Percentiles rank a stretch among this genome's conserved stretches.
Evolutionary conservation across 2,888 invertebrate species (phyloP).

Genomic region (Pachymerium ferrugineum): DNA sequence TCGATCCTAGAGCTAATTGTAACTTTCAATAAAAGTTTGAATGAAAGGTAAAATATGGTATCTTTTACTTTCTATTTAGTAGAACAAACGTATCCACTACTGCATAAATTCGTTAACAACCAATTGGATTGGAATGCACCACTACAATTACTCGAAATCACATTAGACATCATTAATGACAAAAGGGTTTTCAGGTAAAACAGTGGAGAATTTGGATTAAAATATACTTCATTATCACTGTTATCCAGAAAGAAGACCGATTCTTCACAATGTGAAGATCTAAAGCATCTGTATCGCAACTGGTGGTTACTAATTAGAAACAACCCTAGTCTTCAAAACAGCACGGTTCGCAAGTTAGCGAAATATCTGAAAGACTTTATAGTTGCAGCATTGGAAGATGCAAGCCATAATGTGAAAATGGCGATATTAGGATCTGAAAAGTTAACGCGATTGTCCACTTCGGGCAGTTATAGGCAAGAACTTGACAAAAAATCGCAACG

Average conservation of each 20-base stretch:
- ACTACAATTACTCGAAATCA: not conserved
- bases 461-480: not conserved
- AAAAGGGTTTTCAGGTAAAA: not conserved
- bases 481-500: not conserved
- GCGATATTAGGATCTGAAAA: not conserved
- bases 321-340: not conserved
- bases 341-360: not conserved
- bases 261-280: not conserved
- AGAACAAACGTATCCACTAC: not conserved
- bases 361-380: not conserved
- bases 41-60: not conserved
- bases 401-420: not conserved
- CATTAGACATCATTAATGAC: not conserved
- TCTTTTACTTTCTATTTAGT: not conserved
- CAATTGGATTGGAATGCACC: not conserved
- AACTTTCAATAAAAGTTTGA: not conserved
- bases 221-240: not conserved
- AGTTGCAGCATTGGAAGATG: not conserved
- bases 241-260: not conserved
- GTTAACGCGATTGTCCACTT: not conserved
- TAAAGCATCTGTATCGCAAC: not conserved
- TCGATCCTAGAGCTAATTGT: not conserved
- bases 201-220: not conserved
- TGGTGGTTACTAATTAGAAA: not conserved
- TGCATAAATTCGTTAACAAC: not conserved